Evolutionary conservation across 1,140 invertebrate genomes (phyloP), one percentile per base, ranked within the genome.

Genomic region (Hyposmocoma kahamanoa): DNA sequence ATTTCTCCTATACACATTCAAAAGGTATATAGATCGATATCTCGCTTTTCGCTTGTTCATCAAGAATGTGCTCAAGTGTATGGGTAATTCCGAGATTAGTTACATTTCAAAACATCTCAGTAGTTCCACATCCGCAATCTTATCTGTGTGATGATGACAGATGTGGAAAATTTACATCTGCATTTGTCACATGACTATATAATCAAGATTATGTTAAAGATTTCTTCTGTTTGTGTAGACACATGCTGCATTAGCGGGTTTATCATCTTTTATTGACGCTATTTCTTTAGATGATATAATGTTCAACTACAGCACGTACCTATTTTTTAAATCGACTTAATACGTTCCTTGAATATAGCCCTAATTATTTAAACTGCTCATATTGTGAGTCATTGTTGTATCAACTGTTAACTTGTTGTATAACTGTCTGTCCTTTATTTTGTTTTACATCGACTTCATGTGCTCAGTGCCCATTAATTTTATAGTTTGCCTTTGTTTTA

Each of bases 331-430:
- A n/a, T 30, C 28, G 10, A 3, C 28, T 1, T 30, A 30, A n/a
- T 13, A 30, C 13, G 10, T 13, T 3, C 8, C 13, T n/a, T 6
- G 6, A n/a, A 30, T 30, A 13, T 13, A 30, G 13, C 6, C 13
- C 10, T 10, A 30, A 28, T 56, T 47, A 42, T 42, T 53, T 53
- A 30, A n/a, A 47, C 34, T 34, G 42, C 32, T 15, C 41, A 41
- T 30, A 41, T 5, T 10, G 52, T 67, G 62, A 71, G 56, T 72
- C 72, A 75, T 61, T 71, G 54, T 70, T 66, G 62, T 61, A 60
- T 59, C 69, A 71, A 68, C 62, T 75, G 64, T 64, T 56, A 38
- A n/a, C n/a, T 54, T 62, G 47, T 32, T 39, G 28, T n/a, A 30
- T 30, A n/a, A n/a, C 28, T 13, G 3, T 36, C 49, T 45, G 39